Percentiles rank a stretch among this genome's conserved stretches.
Conservation (phyloP, 2,888 invertebrate species). For the Phaonia tiefii region DNA sequence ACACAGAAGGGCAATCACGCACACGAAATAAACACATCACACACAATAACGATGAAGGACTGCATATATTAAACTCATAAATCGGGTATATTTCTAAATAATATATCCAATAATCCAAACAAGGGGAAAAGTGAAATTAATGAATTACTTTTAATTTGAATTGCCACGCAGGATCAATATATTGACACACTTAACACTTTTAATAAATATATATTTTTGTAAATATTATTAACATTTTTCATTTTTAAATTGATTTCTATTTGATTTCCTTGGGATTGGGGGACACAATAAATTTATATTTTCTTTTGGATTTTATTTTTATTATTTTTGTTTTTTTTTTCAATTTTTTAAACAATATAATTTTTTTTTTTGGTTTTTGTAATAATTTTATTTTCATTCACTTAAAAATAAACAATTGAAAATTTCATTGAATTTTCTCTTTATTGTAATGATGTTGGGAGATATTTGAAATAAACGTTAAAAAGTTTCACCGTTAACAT, state of each 20-base stretch:
- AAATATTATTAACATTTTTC: slow-evolving; percentile 1
- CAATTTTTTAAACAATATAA: neutral
- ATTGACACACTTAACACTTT: neutral
- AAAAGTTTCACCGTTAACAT: slow-evolving; percentile 71
- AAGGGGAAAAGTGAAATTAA: too few relatives aligned
- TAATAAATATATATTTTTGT: slow-evolving; percentile 6
- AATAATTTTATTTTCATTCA: too few relatives aligned
- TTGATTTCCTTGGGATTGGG: neutral
- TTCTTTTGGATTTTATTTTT: slow-evolving; percentile 26
- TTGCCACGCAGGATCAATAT: too few relatives aligned
- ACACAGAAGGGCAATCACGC: neutral
- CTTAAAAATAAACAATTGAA: slow-evolving; percentile 34
- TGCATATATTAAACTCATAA: neutral
- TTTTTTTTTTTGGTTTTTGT: neutral
- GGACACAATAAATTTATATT: slow-evolving; percentile 28
- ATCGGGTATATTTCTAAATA: neutral
- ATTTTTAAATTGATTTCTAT: neutral
- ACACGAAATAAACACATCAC: neutral
- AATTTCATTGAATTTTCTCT: slow-evolving; percentile 44
- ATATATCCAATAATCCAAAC: too few relatives aligned
- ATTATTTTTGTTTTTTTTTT: slow-evolving; percentile 7
- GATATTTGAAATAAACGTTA: slow-evolving; percentile 24
- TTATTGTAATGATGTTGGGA: slow-evolving; percentile 18
- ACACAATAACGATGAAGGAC: slow-evolving; percentile 10
- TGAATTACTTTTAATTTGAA: too few relatives aligned